These are phyloP conservation scores for Tenrec ecaudatus DNA, from an alignment of 2,113 vertebrate species.

Conservation along the genomic window DNA sequence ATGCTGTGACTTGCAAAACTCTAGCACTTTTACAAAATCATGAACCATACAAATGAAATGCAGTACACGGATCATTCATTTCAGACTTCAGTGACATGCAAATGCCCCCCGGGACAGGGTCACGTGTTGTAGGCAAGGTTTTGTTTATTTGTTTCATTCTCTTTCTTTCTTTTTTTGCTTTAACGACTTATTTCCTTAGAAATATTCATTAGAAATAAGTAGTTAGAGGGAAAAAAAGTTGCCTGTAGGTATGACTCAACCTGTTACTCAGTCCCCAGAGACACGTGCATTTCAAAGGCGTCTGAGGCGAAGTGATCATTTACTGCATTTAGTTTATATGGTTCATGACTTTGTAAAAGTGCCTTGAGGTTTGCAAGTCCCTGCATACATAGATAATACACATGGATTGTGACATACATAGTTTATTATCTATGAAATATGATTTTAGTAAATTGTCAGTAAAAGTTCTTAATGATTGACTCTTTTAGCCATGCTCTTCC, in stretches of 20 bases:
- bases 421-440: slow-evolving; percentile 45
- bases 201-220: background rate
- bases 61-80: slow-evolving; percentile 58
- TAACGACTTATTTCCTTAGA: background rate
- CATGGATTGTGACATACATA: background rate
- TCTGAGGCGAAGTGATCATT: slow-evolving; percentile 64
- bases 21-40: slow-evolving; percentile 63
- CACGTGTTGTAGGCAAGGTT: background rate
- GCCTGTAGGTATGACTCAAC: background rate
- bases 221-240: background rate
- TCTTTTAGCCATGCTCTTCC: background rate
- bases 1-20: slow-evolving; percentile 69
- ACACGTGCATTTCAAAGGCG: slow-evolving; percentile 55
- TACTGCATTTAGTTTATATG: slow-evolving; percentile 58
- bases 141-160: no score
- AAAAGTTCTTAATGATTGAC: slow-evolving; percentile 39
- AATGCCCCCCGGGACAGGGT: slow-evolving; percentile 25
- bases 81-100: slow-evolving; percentile 64
- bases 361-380: slow-evolving; percentile 69
- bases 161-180: background rate
- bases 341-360: slow-evolving; percentile 61
- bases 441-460: slow-evolving; percentile 52
- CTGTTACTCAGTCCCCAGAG: slow-evolving; percentile 21
- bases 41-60: slow-evolving; percentile 52
- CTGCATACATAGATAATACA: slow-evolving; percentile 64